Percentiles rank a stretch among this genome's conserved stretches.
Evolutionary conservation across 2,797 vertebrate species (phyloP).

Genomic region (Sciaenops ocellatus): DNA sequence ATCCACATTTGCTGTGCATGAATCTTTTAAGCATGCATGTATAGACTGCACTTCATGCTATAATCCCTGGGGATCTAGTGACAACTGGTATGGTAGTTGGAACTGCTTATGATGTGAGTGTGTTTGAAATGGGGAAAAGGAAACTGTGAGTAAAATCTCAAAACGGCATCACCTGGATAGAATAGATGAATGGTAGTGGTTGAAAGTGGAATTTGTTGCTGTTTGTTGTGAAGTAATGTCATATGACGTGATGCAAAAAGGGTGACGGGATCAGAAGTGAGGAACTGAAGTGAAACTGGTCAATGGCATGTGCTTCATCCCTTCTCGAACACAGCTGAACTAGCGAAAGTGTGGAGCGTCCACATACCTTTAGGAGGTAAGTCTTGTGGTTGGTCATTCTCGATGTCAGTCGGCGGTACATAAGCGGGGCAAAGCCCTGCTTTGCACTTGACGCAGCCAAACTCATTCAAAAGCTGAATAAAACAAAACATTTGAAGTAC

Average conservation of each 20-base stretch:
- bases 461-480: conserved; percentile 89
- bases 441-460: conserved; percentile 90
- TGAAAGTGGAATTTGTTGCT: conserved; percentile 43
- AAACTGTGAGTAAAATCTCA: conserved; percentile 42
- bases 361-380: conserved; percentile 91
- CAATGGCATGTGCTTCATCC: conserved; percentile 79
- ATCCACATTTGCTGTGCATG: not conserved
- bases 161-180: conserved; percentile 47
- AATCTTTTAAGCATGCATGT: not conserved
- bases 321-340: conserved; percentile 20
- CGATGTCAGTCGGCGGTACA: conserved; percentile 74
- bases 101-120: conserved; percentile 49
- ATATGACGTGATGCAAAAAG: conserved; percentile 52
- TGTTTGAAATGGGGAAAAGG: conserved; percentile 60
- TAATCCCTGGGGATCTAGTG: conserved; percentile 53
- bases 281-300: conserved; percentile 43
- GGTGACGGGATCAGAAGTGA: conserved; percentile 35
- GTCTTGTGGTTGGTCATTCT: conserved; percentile 84
- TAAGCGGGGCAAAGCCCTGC: conserved; percentile 89
- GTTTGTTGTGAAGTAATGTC: conserved; percentile 57
- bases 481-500: conserved; percentile 19
- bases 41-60: conserved; percentile 18
- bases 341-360: conserved; percentile 9
- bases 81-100: conserved; percentile 37
- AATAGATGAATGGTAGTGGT: conserved; percentile 65